Evolutionary conservation across 1,140 invertebrate genomes (phyloP), one percentile per base, ranked within the genome.

Genomic region (Lutraria rhynchaena): DNA sequence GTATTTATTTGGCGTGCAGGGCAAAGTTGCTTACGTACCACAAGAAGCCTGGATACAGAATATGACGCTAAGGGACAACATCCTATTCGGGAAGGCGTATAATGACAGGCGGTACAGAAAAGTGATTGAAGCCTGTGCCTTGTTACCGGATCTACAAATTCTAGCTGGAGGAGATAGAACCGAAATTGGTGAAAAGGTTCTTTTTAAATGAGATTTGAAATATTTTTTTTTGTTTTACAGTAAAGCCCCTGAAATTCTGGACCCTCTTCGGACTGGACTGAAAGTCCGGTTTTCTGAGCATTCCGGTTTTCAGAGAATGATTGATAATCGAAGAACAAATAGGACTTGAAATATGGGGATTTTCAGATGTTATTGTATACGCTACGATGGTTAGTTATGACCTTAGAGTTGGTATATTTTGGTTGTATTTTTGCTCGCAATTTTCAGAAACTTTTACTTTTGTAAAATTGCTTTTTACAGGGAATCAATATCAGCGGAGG

Each of bases 11-110:
- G n/a, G n/a, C n/a, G n/a, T n/a, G n/a, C 78, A 96, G 94, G 90
- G 89, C 2, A 67, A 78, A 19, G 55, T 89, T 11, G 95, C 95
- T 5, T 98, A 96, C 89, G 95, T 96, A 13, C 94, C 96, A 0
- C 97, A 98, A 89, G 94, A 95, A 67, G 95, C 97, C 0, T 98
- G 97, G 97, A 94, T 98, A 0, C 91, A 96, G 37, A 97, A 98
- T 90, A 94, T 94, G 17, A 95, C 96, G 1, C 92, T 98, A 19
- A 93, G 95, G 65, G 95, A 97, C 49, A 98, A 98, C 90, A 96
- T 98, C 78, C 89, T 96, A 1, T 97, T 98, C 85, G 86, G 88
- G 22, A 83, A 77, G 29, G 33, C 70, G 0, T 95, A 83, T 93
- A 94, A 86, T 83, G 55, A 89, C 55, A 84, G 67, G n/a, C 51